A percentile compares a stretch with the other conserved stretches of the same genome.
Conservation (phyloP, 2,888 invertebrate genomes). For the Heteromurus nitidus region DNA sequence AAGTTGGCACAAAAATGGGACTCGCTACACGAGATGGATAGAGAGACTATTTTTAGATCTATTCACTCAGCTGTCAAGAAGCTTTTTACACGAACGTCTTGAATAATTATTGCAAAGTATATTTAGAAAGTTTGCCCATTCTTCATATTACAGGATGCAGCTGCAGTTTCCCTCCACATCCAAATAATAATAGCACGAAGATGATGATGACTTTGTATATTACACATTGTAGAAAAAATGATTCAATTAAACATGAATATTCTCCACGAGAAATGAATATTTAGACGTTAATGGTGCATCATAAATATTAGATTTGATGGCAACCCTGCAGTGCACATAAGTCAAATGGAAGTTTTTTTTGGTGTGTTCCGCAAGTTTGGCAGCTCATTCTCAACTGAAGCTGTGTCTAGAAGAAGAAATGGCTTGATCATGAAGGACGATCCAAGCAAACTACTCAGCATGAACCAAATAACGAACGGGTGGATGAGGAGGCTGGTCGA, state of each 20-base stretch:
- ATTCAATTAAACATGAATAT: too few species aligned
- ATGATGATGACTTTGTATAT: too few species aligned
- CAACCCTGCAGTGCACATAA: too few species aligned
- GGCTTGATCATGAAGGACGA: constrained; percentile 57
- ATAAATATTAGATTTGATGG: too few species aligned
- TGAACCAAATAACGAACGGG: constrained; percentile 56
- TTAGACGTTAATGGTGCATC: too few species aligned
- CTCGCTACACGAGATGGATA: neutral
- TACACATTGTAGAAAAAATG: constrained; percentile 3
- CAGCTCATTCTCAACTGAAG: too few species aligned
- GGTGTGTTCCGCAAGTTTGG: too few species aligned
- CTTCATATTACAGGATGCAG: constrained; percentile 21
- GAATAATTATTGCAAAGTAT: constrained; percentile 1
- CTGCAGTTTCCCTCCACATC: neutral
- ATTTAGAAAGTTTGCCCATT: constrained; percentile 5
- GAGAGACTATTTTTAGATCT: constrained; percentile 1
- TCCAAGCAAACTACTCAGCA: constrained; percentile 49
- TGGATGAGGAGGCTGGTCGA: constrained; percentile 57
- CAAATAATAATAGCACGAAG: neutral
- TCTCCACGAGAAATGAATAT: too few species aligned
- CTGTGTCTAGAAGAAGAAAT: too few species aligned
- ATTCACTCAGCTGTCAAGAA: neutral
- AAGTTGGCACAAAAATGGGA: neutral
- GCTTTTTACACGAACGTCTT: constrained; percentile 7
- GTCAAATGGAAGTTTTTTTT: too few species aligned